Percentiles rank a stretch among this genome's conserved stretches.
phyloP scores from a whole-genome alignment of 1,140 invertebrate species.

The Drosophila seguyi region DNA sequence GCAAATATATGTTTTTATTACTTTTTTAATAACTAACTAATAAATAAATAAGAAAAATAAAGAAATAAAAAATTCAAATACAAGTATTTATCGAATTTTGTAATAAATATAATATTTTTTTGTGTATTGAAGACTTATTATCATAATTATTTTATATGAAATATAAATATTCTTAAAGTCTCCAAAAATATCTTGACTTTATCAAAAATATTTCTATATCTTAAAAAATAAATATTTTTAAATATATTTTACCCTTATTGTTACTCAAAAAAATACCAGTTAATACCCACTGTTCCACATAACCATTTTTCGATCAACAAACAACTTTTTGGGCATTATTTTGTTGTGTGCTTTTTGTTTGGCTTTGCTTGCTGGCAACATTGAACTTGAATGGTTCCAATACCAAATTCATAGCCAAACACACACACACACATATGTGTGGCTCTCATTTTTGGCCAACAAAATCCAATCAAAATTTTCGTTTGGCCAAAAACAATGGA shows the following conservation, averaged over 20 bases:
- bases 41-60: too few species aligned
- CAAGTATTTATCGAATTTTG: too few species aligned
- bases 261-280: neutral
- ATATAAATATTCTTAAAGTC: too few species aligned
- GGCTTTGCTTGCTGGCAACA: slow-evolving; percentile 14
- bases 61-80: too few species aligned
- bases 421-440: slow-evolving; percentile 6
- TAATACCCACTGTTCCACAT: neutral
- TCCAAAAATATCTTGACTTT: neutral
- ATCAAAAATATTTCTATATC: neutral
- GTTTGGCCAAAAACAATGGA: slow-evolving; percentile 18
- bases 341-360: slow-evolving; percentile 1
- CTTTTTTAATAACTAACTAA: too few species aligned
- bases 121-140: too few species aligned
- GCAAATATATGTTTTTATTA: too few species aligned
- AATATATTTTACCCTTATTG: neutral
- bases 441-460: slow-evolving; percentile 12
- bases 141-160: too few species aligned
- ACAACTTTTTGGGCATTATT: slow-evolving; percentile 31
- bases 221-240: too few species aligned
- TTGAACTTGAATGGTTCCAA: slow-evolving; percentile 42
- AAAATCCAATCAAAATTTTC: slow-evolving; percentile 62
- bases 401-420: slow-evolving; percentile 24
- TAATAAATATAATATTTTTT: neutral
- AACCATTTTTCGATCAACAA: slow-evolving; percentile 16